Conservation (phyloP, 2,113 vertebrate genomes). For the Talpa occidentalis region DNA sequence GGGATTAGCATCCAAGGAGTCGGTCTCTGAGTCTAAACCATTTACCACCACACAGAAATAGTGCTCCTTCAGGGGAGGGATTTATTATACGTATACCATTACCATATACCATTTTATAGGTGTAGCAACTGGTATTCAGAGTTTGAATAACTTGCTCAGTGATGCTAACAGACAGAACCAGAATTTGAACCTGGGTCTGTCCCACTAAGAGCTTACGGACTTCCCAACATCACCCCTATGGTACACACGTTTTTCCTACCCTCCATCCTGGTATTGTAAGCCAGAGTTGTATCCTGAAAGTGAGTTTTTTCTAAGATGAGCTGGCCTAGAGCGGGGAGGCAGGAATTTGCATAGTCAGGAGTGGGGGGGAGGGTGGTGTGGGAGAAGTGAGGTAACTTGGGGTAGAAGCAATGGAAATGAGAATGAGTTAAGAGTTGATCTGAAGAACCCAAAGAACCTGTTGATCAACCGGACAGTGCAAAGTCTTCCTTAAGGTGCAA, state of each 20-base stretch:
- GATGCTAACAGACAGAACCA: neutral
- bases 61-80: neutral
- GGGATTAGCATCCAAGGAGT: neutral
- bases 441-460: neutral
- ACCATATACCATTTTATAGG: neutral
- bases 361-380: neutral
- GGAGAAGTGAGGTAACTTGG: neutral
- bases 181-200: neutral
- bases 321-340: neutral
- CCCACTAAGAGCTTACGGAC: neutral
- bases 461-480: neutral
- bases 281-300: neutral
- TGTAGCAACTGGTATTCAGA: neutral
- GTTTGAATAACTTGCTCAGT: neutral
- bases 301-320: neutral
- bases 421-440: neutral
- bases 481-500: neutral
- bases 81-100: neutral
- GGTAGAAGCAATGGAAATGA: neutral
- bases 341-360: neutral
- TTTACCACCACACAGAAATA: neutral
- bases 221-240: neutral
- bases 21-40: neutral
- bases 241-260: neutral
- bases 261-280: neutral